Evolutionary conservation across 2,113 vertebrate genomes (phyloP).

Genomic region (Willisornis vidua): DNA sequence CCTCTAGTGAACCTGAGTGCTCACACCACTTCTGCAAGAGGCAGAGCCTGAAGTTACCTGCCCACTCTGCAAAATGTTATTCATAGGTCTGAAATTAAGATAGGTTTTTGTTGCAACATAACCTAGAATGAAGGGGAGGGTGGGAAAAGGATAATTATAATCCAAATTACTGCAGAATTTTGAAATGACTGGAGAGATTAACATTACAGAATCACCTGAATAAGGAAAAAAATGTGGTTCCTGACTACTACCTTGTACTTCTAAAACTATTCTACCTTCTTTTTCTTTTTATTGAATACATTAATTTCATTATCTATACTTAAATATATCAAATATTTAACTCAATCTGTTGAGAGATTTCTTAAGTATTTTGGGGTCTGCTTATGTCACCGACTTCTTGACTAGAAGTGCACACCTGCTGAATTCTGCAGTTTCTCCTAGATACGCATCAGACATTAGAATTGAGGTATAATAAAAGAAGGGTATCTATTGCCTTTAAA

Average conservation of each 20-base stretch:
- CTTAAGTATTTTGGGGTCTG: not conserved
- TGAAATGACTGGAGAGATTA: not conserved
- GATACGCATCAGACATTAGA: not conserved
- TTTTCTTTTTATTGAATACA: not conserved
- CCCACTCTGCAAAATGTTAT: not conserved
- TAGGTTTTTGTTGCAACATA: not conserved
- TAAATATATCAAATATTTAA: not conserved
- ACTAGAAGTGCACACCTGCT: not conserved
- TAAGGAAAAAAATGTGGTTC: not conserved
- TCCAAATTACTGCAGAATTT: not conserved
- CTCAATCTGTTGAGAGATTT: not conserved
- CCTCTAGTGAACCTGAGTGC: slow-evolving; percentile 3
- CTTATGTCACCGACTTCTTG: not conserved
- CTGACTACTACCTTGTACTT: too few relatives aligned
- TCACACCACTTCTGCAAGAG: not conserved
- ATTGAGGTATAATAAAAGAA: not conserved
- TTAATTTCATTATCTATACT: not conserved
- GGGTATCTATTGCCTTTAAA: not conserved
- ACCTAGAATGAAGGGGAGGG: not conserved
- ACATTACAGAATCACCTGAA: not conserved
- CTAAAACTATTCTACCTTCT: not conserved
- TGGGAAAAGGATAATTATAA: not conserved
- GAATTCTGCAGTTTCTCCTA: not conserved
- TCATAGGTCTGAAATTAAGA: not conserved
- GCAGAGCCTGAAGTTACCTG: not conserved